A percentile compares a stretch with the other conserved stretches of the same genome.
phyloP scores from a whole-genome alignment of 2,888 invertebrate genomes.

The Clivina fossor region DNA sequence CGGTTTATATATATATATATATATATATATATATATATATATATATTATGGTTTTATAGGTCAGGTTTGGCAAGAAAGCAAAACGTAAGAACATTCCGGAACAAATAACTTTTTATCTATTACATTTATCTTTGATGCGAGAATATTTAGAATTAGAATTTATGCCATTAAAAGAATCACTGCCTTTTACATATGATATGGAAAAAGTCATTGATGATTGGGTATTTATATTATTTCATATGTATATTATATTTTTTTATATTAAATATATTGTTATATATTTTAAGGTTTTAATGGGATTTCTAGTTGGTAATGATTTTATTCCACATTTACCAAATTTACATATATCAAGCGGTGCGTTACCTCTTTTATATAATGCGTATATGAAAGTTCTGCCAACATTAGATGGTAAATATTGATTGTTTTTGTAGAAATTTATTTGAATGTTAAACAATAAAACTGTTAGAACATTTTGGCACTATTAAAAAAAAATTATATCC shows the following conservation, averaged over 20 bases:
- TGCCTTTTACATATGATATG: conserved; percentile 78
- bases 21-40: neutral
- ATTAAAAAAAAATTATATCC: no score
- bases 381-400: conserved; percentile 86
- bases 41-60: conserved; percentile 52
- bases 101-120: conserved; percentile 87
- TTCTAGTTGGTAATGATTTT: conserved; percentile 97
- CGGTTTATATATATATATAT: neutral
- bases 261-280: conserved; percentile 19
- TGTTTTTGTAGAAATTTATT: neutral
- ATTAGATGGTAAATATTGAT: conserved; percentile 69
- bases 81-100: conserved; percentile 75
- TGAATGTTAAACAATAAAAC: no score
- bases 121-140: conserved; percentile 88
- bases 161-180: conserved; percentile 62
- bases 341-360: conserved; percentile 88
- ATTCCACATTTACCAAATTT: conserved; percentile 94
- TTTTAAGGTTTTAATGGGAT: conserved; percentile 81
- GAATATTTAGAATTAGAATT: conserved; percentile 95
- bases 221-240: conserved; percentile 54
- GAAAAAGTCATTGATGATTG: conserved; percentile 96
- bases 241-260: conserved; percentile 1
- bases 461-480: no score
- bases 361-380: conserved; percentile 82
- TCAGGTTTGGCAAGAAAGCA: conserved; percentile 72